Percentiles rank a stretch among this genome's conserved stretches.
Conservation (phyloP, 2,797 vertebrate species). For the Leontopithecus rosalia region DNA sequence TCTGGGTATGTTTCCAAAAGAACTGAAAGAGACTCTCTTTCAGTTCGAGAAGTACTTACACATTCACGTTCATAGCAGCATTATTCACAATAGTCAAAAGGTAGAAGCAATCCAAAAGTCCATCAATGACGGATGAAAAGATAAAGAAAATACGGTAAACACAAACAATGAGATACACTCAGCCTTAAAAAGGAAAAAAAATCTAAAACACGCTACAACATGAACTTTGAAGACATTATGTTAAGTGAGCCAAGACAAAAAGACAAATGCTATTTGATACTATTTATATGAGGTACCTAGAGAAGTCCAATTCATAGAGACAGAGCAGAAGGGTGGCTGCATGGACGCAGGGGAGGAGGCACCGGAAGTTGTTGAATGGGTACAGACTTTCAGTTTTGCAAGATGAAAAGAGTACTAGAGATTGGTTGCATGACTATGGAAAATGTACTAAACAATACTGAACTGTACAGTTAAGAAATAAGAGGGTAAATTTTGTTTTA, state of each 20-base stretch:
- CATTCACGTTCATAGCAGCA: not conserved
- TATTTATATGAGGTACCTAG: not conserved
- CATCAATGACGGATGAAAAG: not conserved
- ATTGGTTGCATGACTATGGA: too few species aligned
- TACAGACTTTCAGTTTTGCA: not conserved
- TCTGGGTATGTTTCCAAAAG: not conserved
- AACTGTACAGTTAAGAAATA: not conserved
- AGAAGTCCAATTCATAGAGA: not conserved
- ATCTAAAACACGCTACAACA: not conserved
- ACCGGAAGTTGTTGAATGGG: not conserved
- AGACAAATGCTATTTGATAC: not conserved
- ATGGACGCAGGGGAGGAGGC: not conserved
- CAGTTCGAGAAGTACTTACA: not conserved
- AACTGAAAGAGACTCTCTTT: not conserved
- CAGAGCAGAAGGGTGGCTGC: not conserved
- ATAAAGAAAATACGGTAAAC: not conserved
- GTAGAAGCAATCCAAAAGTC: not conserved
- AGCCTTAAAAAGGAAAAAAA: not conserved
- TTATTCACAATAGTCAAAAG: not conserved
- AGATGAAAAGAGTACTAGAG: not conserved
- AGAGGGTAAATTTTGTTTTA: not conserved
- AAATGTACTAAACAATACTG: not conserved
- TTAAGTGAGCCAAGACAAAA: not conserved
- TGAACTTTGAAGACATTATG: not conserved
- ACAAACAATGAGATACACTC: not conserved